phyloP scores from a whole-genome alignment of 2,797 vertebrate genomes.

The Tenualosa ilisha region DNA sequence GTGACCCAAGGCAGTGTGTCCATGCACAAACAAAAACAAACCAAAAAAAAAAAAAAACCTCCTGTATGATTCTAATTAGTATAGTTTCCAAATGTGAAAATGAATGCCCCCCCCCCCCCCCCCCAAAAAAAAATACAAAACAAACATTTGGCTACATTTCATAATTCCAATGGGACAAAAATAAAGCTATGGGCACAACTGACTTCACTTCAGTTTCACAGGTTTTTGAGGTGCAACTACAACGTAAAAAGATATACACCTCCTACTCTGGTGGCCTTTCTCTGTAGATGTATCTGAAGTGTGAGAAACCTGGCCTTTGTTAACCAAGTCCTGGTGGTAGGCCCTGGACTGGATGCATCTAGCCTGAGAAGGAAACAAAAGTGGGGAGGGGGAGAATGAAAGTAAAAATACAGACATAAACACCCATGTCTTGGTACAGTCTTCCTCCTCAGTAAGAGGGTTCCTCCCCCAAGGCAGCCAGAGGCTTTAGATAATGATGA shows the following conservation, averaged over 20 bases:
- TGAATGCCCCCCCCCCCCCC: background rate
- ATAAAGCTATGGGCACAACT: slow-evolving; percentile 8
- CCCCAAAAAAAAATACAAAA: background rate
- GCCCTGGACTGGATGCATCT: background rate
- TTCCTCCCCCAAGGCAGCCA: background rate
- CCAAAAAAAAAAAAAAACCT: background rate
- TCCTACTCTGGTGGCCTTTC: background rate
- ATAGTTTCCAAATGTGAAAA: background rate
- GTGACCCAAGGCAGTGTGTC: slow-evolving; percentile 15
- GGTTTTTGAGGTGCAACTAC: slow-evolving; percentile 2
- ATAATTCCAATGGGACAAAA: background rate
- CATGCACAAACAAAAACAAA: background rate
- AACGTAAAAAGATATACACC: slow-evolving; percentile 1
- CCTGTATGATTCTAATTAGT: background rate
- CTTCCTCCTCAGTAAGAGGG: background rate
- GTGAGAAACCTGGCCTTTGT: background rate
- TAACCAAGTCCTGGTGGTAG: background rate
- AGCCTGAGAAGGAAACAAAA: background rate
- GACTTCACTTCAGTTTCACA: slow-evolving; percentile 7
- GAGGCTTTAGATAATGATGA: background rate
- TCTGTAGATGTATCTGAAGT: slow-evolving; percentile 17
- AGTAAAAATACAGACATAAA: background rate
- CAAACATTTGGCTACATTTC: background rate
- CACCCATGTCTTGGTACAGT: background rate
- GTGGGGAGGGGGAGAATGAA: background rate